Evolutionary conservation across 1,140 invertebrate genomes (phyloP).

Genomic region (Yoshiicerus persimilis): DNA sequence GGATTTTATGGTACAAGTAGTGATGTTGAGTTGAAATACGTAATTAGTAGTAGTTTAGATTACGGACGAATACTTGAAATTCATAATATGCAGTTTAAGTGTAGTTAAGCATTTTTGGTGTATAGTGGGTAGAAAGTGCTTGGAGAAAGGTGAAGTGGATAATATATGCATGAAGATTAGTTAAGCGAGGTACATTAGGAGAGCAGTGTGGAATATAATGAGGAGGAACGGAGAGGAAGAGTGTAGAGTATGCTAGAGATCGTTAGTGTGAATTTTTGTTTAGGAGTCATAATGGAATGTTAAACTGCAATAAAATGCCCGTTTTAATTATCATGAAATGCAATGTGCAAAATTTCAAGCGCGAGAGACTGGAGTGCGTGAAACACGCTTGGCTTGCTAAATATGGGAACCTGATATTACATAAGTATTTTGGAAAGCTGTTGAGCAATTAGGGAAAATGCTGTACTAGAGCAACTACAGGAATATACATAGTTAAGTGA

Average conservation of each 20-base stretch:
- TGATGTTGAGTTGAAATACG: too few relatives aligned
- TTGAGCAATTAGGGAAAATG: neutral
- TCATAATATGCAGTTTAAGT: too few relatives aligned
- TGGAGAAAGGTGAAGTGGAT: neutral
- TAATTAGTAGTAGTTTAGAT: too few relatives aligned
- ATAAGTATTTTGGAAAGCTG: neutral
- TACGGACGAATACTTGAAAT: too few relatives aligned
- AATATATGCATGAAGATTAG: neutral
- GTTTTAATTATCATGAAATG: slow-evolving; percentile 21
- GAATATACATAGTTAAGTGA: neutral
- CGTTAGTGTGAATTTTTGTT: neutral
- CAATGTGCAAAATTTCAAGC: slow-evolving; percentile 22
- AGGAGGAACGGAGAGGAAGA: neutral
- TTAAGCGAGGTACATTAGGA: neutral
- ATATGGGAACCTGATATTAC: slow-evolving; percentile 9
- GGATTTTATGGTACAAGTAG: too few relatives aligned
- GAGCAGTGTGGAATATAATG: neutral
- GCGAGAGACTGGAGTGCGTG: neutral
- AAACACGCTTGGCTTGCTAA: slow-evolving; percentile 3
- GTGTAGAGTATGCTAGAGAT: neutral
- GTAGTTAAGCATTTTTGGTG: neutral
- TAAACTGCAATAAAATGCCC: slow-evolving; percentile 17
- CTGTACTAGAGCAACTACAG: neutral
- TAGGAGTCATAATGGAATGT: neutral
- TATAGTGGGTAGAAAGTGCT: neutral